Evolutionary conservation across 2,888 invertebrate species (phyloP).

Genomic region (Craniophora ligustri): DNA sequence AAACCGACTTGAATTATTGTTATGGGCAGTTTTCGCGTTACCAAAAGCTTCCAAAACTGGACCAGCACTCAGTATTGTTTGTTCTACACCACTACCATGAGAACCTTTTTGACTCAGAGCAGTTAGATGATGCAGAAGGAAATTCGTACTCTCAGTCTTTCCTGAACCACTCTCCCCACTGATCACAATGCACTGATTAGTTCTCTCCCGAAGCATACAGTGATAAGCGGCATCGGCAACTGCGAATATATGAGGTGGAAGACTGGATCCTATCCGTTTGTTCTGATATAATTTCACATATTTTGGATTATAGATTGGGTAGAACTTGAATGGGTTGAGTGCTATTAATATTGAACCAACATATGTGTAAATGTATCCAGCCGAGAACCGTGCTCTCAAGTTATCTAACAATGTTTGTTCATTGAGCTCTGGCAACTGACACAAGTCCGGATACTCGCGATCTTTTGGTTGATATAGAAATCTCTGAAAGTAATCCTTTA

Average conservation of each 20-base stretch:
- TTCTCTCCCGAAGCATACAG: constrained; percentile 96
- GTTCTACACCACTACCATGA: constrained; percentile 98
- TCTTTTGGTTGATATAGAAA: constrained; percentile 97
- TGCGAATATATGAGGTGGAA: constrained; percentile 99
- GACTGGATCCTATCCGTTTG: constrained; percentile 95
- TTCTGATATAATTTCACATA: constrained; percentile 98
- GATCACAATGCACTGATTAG: constrained; percentile 97
- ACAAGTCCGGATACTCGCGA: constrained; percentile 98
- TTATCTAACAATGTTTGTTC: constrained; percentile 97
- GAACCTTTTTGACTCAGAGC: constrained; percentile 98
- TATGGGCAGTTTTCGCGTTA: constrained; percentile 99
- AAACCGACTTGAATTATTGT: constrained; percentile 98
- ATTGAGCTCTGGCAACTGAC: constrained; percentile 98
- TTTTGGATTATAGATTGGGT: constrained; percentile 99
- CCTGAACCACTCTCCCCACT: constrained; percentile 98
- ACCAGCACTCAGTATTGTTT: constrained; percentile 98
- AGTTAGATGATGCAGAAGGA: constrained; percentile 97
- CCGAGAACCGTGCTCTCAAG: constrained; percentile 95
- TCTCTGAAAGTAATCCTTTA: constrained; percentile 96
- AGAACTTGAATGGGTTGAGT: constrained; percentile 97
- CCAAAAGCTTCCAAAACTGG: constrained; percentile 99
- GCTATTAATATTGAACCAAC: constrained; percentile 98
- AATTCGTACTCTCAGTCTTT: constrained; percentile 98
- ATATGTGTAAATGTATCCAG: constrained; percentile 98
- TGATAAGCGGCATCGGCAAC: constrained; percentile 98